Evolutionary conservation across 2,888 invertebrate species (phyloP), one percentile per base, ranked within the genome.

Genomic region (Chalcosyrphus nemorum): DNA sequence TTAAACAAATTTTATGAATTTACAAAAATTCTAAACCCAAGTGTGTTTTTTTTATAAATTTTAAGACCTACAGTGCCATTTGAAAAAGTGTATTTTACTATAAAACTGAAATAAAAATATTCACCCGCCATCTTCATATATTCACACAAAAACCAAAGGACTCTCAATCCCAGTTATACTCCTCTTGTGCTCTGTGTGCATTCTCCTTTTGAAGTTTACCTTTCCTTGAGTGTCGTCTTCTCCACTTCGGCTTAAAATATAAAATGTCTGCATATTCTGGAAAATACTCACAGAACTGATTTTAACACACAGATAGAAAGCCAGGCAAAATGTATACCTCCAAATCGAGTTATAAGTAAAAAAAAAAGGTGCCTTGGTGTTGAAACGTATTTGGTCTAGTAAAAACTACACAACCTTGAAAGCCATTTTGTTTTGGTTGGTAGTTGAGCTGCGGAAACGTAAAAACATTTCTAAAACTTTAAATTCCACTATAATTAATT

Each of bases 81-180:
- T n/a, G n/a, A n/a, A n/a, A 4, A 27, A 11, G 19, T 27, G 52
- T 52, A 15, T 6, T 4, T n/a, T n/a, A 2, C 35, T 7, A 52
- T 24, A 63, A 11, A 54, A 29, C 5, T 4, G 47, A 38, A 19
- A 4, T 52, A n/a, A 9, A 65, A 32, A 7, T 45, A 13, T 43
- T 54, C 13, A 29, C 7, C 27, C 35, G 70, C 54, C 70, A 77
- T 56, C 15, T 61, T 70, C 1, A 9, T 11, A 9, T 2, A 63
- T 38, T 59, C 70, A 66, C 71, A 66, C 59, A 65, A 76, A 63
- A 59, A 52, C 6, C 54, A n/a, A 54, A 15, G 27, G 27, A 17
- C 35, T 41, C 50, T 57, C 11, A 32, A 50, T 43, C 45, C 19
- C 29, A 27, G 32, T 29, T 59, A 32, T 68, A 17, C 27, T 21